phyloP scores from a whole-genome alignment of 2,797 vertebrate genomes.

The Chromobotia macracanthus region DNA sequence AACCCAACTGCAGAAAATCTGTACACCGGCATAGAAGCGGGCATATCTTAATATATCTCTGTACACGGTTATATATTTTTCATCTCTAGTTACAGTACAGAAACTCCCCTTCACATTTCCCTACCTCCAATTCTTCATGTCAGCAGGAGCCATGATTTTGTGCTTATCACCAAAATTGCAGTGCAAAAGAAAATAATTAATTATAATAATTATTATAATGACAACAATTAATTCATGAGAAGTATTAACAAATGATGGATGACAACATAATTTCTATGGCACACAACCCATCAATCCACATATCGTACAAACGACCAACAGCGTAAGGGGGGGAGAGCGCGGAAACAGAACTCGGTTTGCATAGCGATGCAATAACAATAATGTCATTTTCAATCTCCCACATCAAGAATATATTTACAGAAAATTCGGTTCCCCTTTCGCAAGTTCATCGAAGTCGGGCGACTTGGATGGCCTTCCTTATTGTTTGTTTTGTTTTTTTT shows the following conservation, averaged over 20 bases:
- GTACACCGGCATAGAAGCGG: slow-evolving; percentile 67
- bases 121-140: slow-evolving; percentile 95
- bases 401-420: slow-evolving; percentile 95
- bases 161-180: slow-evolving; percentile 99
- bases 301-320: slow-evolving; percentile 97
- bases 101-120: slow-evolving; percentile 93
- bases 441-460: slow-evolving; percentile 73
- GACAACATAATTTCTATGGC: slow-evolving; percentile 97
- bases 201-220: slow-evolving; percentile 75
- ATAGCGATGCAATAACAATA: slow-evolving; percentile 97
- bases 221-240: slow-evolving; percentile 88
- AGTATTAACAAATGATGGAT: slow-evolving; percentile 88
- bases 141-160: slow-evolving; percentile 96
- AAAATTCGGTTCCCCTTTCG: slow-evolving; percentile 83
- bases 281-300: slow-evolving; percentile 98
- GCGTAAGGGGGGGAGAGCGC: slow-evolving; percentile 81
- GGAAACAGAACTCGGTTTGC: slow-evolving; percentile 92
- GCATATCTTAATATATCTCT: slow-evolving; percentile 82
- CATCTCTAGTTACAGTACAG: slow-evolving; percentile 91
- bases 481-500: slow-evolving; percentile 60
- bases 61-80: slow-evolving; percentile 83
- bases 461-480: slow-evolving; percentile 62
- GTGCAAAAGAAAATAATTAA: slow-evolving; percentile 96
- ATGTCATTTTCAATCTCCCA: slow-evolving; percentile 52
- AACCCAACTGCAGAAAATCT: slow-evolving; percentile 58